These are phyloP conservation scores for Cochlearius cochlearius DNA, from an alignment of 2,113 vertebrate genomes.

Conservation along the genomic window DNA sequence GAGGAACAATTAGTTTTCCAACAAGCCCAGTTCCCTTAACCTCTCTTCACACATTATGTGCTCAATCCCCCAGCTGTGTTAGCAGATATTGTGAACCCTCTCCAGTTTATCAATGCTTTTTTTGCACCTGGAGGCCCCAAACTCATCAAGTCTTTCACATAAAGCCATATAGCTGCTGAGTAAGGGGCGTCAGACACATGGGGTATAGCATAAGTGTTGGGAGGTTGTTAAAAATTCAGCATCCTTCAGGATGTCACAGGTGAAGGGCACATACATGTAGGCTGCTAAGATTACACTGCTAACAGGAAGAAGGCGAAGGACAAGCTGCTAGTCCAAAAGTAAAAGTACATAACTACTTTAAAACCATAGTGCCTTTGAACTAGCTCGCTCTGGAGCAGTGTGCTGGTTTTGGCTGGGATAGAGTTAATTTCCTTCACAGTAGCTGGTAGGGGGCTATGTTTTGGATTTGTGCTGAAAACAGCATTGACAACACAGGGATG, in stretches of 20 bases:
- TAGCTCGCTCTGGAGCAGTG: background rate
- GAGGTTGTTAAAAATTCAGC: background rate
- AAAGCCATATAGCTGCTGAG: background rate
- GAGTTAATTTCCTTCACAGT: no score
- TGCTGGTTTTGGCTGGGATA: no score
- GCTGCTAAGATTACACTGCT: background rate
- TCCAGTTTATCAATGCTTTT: background rate
- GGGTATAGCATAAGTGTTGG: background rate
- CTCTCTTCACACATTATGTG: background rate
- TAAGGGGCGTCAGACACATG: background rate
- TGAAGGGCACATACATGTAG: background rate
- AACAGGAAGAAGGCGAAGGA: background rate
- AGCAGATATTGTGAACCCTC: background rate
- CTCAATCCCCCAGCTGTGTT: background rate
- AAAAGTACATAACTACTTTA: background rate
- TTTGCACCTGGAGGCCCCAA: background rate
- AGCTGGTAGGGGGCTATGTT: no score
- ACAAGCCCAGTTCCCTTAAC: background rate
- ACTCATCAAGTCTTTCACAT: background rate
- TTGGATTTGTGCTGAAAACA: no score
- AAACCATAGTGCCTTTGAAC: background rate
- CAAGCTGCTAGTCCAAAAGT: background rate
- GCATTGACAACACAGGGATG: no score
- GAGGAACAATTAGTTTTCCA: background rate
- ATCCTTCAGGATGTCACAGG: background rate